These are phyloP conservation scores for Ephestia elutella DNA, from an alignment of 1,140 invertebrate species.

Conservation along the genomic window DNA sequence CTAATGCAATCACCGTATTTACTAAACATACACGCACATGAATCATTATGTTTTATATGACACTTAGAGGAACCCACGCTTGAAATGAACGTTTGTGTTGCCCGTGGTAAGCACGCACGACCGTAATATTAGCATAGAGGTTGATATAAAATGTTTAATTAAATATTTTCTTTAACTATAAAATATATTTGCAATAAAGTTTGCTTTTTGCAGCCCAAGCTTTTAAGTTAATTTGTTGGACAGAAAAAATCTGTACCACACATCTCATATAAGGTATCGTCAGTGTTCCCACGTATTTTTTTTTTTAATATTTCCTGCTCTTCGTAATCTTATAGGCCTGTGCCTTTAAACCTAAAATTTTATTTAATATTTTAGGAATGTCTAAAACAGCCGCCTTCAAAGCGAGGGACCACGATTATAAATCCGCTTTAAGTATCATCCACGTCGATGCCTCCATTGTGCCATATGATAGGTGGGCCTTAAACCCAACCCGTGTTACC, in stretches of 20 bases:
- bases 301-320: no score
- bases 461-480: slow-evolving; percentile 22
- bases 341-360: background rate
- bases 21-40: slow-evolving; percentile 3
- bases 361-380: slow-evolving; percentile 7
- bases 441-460: slow-evolving; percentile 24
- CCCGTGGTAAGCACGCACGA: background rate
- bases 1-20: slow-evolving; percentile 8
- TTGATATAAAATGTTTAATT: no score
- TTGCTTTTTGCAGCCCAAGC: no score
- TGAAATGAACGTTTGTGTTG: background rate
- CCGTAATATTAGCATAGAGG: background rate
- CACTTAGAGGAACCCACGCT: slow-evolving; percentile 6
- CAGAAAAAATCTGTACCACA: no score
- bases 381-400: slow-evolving; percentile 11
- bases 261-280: no score
- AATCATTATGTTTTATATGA: slow-evolving; percentile 8
- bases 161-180: no score
- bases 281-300: no score
- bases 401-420: slow-evolving; percentile 17
- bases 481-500: slow-evolving; percentile 18
- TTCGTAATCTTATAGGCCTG: no score
- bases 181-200: no score
- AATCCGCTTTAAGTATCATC: slow-evolving; percentile 25
- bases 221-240: no score